phyloP scores from a whole-genome alignment of 2,888 invertebrate species.

The Nebria brevicollis region DNA sequence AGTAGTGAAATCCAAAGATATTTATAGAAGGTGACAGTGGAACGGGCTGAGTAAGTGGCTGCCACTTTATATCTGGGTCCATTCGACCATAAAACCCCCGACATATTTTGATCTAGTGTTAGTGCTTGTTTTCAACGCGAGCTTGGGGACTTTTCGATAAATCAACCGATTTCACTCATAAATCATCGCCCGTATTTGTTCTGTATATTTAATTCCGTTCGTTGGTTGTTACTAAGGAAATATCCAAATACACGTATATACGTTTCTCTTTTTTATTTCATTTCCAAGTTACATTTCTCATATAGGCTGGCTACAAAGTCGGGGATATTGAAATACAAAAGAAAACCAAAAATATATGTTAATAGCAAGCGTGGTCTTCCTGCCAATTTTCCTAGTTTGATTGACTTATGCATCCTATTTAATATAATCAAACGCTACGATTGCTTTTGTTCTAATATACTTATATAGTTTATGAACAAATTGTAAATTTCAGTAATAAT shows the following conservation, averaged over 20 bases:
- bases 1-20: slow-evolving; percentile 30
- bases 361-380: too few relatives aligned
- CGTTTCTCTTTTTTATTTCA: neutral
- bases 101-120: slow-evolving; percentile 47
- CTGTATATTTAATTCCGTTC: slow-evolving; percentile 42
- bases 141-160: slow-evolving; percentile 26
- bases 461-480: too few relatives aligned
- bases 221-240: slow-evolving; percentile 24
- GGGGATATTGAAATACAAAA: neutral
- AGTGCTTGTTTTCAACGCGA: slow-evolving; percentile 41
- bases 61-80: slow-evolving; percentile 47
- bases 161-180: slow-evolving; percentile 38
- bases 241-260: slow-evolving; percentile 26
- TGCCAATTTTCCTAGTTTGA: too few relatives aligned
- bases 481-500: too few relatives aligned
- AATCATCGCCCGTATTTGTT: slow-evolving; percentile 42
- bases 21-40: slow-evolving; percentile 41
- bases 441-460: too few relatives aligned
- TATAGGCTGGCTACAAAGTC: neutral
- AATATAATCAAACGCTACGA: too few relatives aligned
- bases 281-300: neutral
- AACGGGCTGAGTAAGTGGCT: slow-evolving; percentile 44
- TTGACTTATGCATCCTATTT: too few relatives aligned
- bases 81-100: slow-evolving; percentile 45
- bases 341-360: too few relatives aligned